Evolutionary conservation across 2,113 vertebrate genomes (phyloP).

Genomic region (Pseudonaja textilis): DNA sequence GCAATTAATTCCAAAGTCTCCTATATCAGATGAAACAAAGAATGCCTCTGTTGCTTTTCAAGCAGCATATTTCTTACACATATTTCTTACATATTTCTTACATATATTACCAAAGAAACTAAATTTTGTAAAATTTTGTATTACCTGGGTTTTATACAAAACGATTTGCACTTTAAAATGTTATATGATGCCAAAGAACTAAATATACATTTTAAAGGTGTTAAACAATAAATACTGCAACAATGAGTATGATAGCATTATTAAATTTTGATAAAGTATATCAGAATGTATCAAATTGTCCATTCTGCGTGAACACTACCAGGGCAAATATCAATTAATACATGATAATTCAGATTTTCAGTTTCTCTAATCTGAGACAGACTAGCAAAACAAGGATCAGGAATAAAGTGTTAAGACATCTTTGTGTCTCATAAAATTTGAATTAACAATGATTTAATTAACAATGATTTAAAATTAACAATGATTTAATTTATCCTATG

Average conservation of each 20-base stretch:
- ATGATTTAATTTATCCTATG: background rate
- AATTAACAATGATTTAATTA: background rate
- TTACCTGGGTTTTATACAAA: background rate
- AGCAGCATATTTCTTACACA: conserved; percentile 39
- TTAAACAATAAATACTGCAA: background rate
- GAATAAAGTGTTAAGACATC: too few relatives aligned
- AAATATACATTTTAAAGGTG: background rate
- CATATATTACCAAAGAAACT: conserved; percentile 16
- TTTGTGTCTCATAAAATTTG: background rate
- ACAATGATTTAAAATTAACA: background rate
- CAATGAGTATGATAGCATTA: background rate
- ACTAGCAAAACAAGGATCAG: background rate
- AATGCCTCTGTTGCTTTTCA: conserved; percentile 62
- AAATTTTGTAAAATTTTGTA: background rate
- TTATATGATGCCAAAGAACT: background rate
- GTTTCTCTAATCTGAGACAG: background rate
- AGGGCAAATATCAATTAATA: background rate
- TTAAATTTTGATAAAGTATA: conserved; percentile 8
- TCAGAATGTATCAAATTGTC: background rate
- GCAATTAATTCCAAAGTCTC: conserved; percentile 75
- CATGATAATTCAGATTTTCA: background rate
- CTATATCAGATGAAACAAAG: conserved; percentile 68
- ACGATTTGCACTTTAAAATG: background rate
- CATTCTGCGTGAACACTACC: background rate
- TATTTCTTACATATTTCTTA: background rate